phyloP scores from a whole-genome alignment of 2,888 invertebrate genomes.

The Tetramorium bicarinatum region DNA sequence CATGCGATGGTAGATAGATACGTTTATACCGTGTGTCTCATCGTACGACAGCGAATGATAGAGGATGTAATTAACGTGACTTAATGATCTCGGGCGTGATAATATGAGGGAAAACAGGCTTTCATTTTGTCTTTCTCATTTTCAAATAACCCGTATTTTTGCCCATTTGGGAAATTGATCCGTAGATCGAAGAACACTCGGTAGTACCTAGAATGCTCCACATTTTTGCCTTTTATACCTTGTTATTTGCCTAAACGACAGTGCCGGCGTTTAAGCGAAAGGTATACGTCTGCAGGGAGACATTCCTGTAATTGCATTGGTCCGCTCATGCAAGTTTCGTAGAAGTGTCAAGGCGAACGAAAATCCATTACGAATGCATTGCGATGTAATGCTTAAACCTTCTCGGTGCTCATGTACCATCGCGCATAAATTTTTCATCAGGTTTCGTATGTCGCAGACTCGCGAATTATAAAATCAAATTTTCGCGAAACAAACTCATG shows the following conservation, averaged over 20 bases:
- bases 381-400: constrained; percentile 32
- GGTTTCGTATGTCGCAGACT: background rate
- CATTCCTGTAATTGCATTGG: constrained; percentile 34
- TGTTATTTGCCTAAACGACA: background rate
- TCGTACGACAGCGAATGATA: background rate
- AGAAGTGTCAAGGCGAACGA: constrained; percentile 33
- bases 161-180: background rate
- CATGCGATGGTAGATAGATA: constrained; percentile 19
- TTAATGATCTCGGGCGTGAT: background rate
- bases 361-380: constrained; percentile 28
- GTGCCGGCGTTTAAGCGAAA: background rate
- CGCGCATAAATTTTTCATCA: constrained; percentile 4
- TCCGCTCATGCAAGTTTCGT: constrained; percentile 29
- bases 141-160: background rate
- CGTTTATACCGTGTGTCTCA: background rate
- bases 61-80: background rate
- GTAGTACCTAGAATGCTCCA: background rate
- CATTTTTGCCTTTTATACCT: background rate
- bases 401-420: background rate
- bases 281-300: constrained; percentile 1
- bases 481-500: background rate
- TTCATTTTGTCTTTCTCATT: background rate
- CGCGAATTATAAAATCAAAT: background rate
- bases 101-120: background rate
- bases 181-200: background rate